phyloP scores from a whole-genome alignment of 2,888 invertebrate genomes.

The Drosophila anceps region DNA sequence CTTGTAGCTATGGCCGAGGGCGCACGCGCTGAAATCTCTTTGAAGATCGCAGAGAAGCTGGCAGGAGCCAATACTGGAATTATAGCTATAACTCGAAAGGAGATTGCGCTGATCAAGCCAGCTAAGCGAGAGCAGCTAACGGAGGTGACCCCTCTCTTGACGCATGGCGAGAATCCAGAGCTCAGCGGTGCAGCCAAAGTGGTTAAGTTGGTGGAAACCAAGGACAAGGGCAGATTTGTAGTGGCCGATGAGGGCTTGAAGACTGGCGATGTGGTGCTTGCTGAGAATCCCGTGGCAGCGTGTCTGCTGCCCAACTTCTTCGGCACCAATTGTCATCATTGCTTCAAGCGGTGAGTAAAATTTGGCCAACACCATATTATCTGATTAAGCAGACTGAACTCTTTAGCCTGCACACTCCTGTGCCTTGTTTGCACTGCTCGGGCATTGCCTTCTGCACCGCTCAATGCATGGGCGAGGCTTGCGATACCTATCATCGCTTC shows the following conservation, averaged over 20 bases:
- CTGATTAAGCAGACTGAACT: not conserved
- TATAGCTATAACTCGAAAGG: constrained; percentile 85
- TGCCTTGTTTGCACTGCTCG: constrained; percentile 91
- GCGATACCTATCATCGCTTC: constrained; percentile 89
- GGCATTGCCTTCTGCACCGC: constrained; percentile 91
- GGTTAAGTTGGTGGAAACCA: constrained; percentile 87
- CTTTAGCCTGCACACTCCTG: constrained; percentile 87
- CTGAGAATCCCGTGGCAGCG: constrained; percentile 91
- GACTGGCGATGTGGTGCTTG: constrained; percentile 90
- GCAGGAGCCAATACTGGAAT: constrained; percentile 86
- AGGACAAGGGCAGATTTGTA: constrained; percentile 89
- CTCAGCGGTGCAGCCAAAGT: constrained; percentile 88
- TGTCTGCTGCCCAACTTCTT: constrained; percentile 90
- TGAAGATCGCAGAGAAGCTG: constrained; percentile 88
- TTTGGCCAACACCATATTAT: accelerated
- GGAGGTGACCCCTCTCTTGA: constrained; percentile 77
- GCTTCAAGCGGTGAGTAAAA: constrained; percentile 89
- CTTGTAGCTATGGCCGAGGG: constrained; percentile 87
- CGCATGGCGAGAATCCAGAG: constrained; percentile 86
- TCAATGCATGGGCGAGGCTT: constrained; percentile 88
- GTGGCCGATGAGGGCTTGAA: constrained; percentile 87
- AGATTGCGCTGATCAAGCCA: constrained; percentile 84
- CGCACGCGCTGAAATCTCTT: constrained; percentile 88
- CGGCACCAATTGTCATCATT: constrained; percentile 93
- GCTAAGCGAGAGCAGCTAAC: constrained; percentile 33